A percentile compares a stretch with the other conserved stretches of the same genome.
Evolutionary conservation across 1,140 invertebrate species (phyloP).

Genomic region (Drosophila azteca): DNA sequence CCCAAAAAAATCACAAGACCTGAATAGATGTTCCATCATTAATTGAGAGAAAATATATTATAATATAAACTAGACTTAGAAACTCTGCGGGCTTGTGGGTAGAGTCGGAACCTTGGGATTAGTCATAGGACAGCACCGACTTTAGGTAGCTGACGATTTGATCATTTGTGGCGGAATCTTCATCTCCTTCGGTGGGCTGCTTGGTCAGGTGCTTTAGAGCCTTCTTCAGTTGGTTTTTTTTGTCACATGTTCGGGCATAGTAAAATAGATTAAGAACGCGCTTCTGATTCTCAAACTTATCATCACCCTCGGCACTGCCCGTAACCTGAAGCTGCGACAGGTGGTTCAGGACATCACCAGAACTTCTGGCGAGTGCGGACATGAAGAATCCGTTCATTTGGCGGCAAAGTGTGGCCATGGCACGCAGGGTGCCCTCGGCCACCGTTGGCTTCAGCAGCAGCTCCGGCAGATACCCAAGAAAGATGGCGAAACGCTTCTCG

Average conservation of each 20-base stretch:
- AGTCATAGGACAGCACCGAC: conserved; percentile 51
- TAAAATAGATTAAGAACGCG: conserved; percentile 76
- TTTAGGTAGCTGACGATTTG: conserved; percentile 56
- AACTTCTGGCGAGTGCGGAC: conserved; percentile 25
- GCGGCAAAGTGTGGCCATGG: conserved; percentile 71
- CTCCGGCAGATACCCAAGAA: conserved; percentile 67
- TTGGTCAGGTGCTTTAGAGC: conserved; percentile 20
- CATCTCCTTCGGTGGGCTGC: background rate
- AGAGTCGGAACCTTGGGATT: background rate
- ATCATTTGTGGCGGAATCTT: conserved; percentile 26
- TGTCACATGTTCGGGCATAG: conserved; percentile 35
- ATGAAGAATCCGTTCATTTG: conserved; percentile 70
- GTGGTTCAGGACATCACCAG: conserved; percentile 38
- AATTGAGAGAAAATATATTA: conserved; percentile 7
- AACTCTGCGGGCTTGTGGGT: background rate
- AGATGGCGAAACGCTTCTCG: conserved; percentile 43
- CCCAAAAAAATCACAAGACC: conserved; percentile 45
- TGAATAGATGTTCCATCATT: conserved; percentile 3
- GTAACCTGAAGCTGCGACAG: conserved; percentile 58
- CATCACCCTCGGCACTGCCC: conserved; percentile 25
- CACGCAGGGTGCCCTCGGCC: conserved; percentile 48
- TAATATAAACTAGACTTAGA: conserved; percentile 32
- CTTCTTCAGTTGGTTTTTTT: conserved; percentile 20
- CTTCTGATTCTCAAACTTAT: conserved; percentile 68
- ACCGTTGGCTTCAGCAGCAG: conserved; percentile 67